phyloP scores from a whole-genome alignment of 2,113 vertebrate genomes.

The Hydropotes inermis region DNA sequence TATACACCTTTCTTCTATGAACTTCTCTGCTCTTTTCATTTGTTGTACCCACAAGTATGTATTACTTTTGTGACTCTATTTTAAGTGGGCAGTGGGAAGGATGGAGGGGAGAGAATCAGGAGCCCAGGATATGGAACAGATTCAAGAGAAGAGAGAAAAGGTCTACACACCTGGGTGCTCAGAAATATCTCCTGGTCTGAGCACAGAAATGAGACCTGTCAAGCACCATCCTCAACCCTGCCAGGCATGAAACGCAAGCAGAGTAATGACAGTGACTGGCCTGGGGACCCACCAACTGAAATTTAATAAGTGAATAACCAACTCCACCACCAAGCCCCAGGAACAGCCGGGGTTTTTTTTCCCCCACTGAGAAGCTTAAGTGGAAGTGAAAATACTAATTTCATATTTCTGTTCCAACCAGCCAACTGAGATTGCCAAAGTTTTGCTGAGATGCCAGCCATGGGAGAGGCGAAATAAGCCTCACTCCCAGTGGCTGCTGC shows the following conservation, averaged over 20 bases:
- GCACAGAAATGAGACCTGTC: neutral
- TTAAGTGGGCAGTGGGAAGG: neutral
- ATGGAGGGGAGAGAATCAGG: neutral
- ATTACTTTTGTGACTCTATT: neutral
- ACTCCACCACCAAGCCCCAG: neutral
- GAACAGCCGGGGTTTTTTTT: neutral
- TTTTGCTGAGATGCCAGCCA: neutral
- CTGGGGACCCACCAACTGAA: neutral
- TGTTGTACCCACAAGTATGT: neutral
- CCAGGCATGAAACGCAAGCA: neutral
- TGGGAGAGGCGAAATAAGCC: neutral
- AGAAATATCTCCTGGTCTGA: neutral
- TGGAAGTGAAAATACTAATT: constrained; percentile 50
- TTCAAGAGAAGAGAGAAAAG: neutral
- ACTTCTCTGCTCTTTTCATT: neutral
- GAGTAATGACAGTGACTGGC: neutral
- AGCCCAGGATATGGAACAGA: neutral
- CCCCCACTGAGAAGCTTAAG: neutral
- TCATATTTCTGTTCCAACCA: constrained; percentile 32
- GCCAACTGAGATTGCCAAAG: neutral
- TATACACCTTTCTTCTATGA: neutral
- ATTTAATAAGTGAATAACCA: constrained; percentile 31
- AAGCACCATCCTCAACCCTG: neutral
- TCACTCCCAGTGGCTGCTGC: neutral
- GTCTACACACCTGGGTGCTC: neutral